Evolutionary conservation across 2,113 vertebrate species (phyloP).

Genomic region (Pituophis catenifer): DNA sequence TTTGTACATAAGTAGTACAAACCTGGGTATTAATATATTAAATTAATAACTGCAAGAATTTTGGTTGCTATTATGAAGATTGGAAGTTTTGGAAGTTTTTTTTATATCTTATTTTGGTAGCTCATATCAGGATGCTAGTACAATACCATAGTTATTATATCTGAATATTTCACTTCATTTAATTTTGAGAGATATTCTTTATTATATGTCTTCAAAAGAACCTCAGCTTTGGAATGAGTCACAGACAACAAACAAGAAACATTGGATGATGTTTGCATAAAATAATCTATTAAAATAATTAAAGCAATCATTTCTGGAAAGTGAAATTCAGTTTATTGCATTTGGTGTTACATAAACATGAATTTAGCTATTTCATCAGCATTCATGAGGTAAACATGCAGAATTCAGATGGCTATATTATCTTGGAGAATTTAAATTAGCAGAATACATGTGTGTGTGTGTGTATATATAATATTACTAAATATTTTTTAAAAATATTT

Average conservation of each 20-base stretch:
- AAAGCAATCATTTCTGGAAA: neutral
- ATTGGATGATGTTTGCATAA: neutral
- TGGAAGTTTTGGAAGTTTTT: neutral
- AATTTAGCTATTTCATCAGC: neutral
- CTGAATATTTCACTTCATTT: neutral
- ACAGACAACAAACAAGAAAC: neutral
- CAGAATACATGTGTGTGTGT: neutral
- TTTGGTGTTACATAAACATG: neutral
- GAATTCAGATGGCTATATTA: neutral
- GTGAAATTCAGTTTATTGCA: neutral
- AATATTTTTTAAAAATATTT: no score
- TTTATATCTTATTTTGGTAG: neutral
- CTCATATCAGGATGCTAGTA: neutral
- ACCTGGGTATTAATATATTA: neutral
- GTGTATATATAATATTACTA: no score
- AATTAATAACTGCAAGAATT: neutral
- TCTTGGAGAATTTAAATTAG: slow-evolving; percentile 20
- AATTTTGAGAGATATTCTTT: neutral
- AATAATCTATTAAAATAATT: neutral
- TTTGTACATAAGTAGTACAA: neutral
- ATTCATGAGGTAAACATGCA: neutral
- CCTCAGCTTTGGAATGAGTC: neutral
- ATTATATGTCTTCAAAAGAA: neutral
- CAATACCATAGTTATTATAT: neutral
- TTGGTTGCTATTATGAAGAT: neutral